These are phyloP conservation scores for Chaetops frenatus DNA, from an alignment of 2,113 vertebrate genomes.

Conservation along the genomic window DNA sequence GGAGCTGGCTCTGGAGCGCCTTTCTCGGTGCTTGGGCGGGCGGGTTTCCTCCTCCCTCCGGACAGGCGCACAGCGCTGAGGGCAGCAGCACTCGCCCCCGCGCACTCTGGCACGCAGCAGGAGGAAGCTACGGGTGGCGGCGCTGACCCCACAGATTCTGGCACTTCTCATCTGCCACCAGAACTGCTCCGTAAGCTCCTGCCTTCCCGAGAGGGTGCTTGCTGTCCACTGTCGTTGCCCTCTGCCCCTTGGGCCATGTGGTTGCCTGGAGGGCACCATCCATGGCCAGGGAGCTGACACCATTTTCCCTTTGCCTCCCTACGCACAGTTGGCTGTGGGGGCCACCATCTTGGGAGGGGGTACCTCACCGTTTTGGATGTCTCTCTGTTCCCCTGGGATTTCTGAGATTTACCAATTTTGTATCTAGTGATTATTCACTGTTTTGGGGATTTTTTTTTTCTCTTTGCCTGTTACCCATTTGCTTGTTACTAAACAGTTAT, in stretches of 20 bases:
- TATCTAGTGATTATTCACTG: background rate
- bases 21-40: background rate
- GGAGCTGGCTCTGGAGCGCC: background rate
- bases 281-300: background rate
- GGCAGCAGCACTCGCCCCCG: fast-evolving
- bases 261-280: background rate
- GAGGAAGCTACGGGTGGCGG: fast-evolving
- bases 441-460: background rate
- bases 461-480: fast-evolving
- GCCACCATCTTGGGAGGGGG: fast-evolving
- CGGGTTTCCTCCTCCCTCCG: fast-evolving
- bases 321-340: fast-evolving
- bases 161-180: fast-evolving
- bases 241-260: background rate
- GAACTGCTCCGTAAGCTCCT: fast-evolving
- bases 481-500: background rate
- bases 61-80: fast-evolving
- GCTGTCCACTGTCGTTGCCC: background rate
- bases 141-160: fast-evolving
- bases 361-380: background rate
- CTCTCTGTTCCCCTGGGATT: background rate
- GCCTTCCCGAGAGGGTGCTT: fast-evolving
- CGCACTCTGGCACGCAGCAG: fast-evolving
- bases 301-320: background rate
- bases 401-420: background rate